Evolutionary conservation across 2,888 invertebrate genomes (phyloP), one percentile per base, ranked within the genome.

Genomic region (Protodeltote pygarga): DNA sequence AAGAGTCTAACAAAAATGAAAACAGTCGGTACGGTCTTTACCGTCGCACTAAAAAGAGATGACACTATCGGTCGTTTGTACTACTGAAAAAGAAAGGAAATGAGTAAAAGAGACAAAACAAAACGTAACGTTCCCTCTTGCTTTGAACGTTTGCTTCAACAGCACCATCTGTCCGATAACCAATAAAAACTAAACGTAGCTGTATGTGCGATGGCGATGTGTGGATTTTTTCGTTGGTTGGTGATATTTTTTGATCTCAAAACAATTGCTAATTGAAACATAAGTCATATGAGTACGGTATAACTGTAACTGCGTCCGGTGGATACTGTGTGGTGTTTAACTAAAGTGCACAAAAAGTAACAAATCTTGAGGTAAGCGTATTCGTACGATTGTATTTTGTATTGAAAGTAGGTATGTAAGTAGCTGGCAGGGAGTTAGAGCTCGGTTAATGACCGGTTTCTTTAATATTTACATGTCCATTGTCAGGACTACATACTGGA

Each of bases 401-500:
- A 85, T 83, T 83, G 80, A 81, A 85, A 84, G 87, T 86, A 84
- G 77, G 81, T 83, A 83, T 73, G 72, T 83, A 73, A 65, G 72
- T 71, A 58, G 59, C 67, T 79, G 70, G 61, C 68, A 82, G 80
- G 75, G 74, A 84, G 74, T 74, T 73, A 77, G 68, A 72, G 83
- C 83, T 85, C 81, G 80, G 80, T 75, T 84, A 85, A 82, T 85
- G 83, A 85, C 88, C 85, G 87, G 87, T 85, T 81, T 71, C 58
- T 67, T 65, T 59, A 74, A 73, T 81, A 75, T 81, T 79, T 62
- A 73, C 65, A 67, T 66, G 60, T 75, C 62, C 79, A 72, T 76
- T 80, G 70, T 74, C 71, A 71, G 58, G 61, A 64, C 66, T 63
- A 61, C 29, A 44, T 46, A 32, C 29, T 42, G 17, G 24, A 24